phyloP scores from a whole-genome alignment of 2,113 vertebrate species.

The Datnioides undecimradiatus region DNA sequence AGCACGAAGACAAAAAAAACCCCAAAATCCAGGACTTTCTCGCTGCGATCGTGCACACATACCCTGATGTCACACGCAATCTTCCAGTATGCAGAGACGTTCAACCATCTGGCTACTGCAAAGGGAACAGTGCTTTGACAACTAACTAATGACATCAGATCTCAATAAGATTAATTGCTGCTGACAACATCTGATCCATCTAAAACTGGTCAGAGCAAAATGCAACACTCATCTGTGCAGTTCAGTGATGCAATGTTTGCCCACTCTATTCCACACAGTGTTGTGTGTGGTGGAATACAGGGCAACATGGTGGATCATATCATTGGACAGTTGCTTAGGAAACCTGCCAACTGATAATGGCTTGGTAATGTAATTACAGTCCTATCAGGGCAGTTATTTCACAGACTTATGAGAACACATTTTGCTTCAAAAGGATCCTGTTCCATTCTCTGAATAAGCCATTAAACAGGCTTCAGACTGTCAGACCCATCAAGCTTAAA shows the following conservation, averaged over 20 bases:
- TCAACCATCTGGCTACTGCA: conserved; percentile 12
- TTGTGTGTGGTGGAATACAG: not conserved
- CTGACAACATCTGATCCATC: conserved; percentile 13
- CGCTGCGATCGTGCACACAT: not conserved
- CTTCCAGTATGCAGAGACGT: conserved; percentile 13
- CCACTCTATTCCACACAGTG: not conserved
- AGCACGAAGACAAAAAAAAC: conserved; percentile 15
- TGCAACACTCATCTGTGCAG: not conserved
- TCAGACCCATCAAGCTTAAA: conserved; percentile 72
- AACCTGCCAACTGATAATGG: conserved; percentile 71
- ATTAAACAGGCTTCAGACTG: conserved; percentile 69
- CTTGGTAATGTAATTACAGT: conserved; percentile 72
- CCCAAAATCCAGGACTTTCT: not conserved
- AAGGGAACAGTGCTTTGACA: conserved; percentile 12
- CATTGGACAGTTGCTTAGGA: conserved; percentile 58
- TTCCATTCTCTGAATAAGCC: conserved; percentile 69
- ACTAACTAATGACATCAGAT: conserved; percentile 23
- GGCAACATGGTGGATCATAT: conserved; percentile 40
- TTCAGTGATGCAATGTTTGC: conserved; percentile 28
- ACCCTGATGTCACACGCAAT: conserved; percentile 1
- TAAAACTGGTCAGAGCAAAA: conserved; percentile 13
- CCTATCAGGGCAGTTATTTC: conserved; percentile 69
- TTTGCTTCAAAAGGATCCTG: conserved; percentile 65
- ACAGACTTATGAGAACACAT: conserved; percentile 57
- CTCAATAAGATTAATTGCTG: conserved; percentile 15